A percentile compares a stretch with the other conserved stretches of the same genome.
phyloP scores from a whole-genome alignment of 2,113 vertebrate species.

The Psophia crepitans region DNA sequence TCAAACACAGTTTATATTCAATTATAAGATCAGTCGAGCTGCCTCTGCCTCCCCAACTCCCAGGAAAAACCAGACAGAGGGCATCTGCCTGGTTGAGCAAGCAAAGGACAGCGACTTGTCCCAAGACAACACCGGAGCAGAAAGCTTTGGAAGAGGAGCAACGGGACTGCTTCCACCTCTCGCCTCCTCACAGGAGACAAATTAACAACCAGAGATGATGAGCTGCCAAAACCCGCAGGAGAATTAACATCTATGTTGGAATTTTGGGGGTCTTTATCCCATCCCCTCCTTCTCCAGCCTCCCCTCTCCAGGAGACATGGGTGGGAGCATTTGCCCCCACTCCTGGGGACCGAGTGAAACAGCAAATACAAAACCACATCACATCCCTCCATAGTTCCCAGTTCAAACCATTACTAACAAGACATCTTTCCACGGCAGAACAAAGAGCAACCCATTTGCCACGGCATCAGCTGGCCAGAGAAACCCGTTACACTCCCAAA shows the following conservation, averaged over 20 bases:
- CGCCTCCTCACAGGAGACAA: neutral
- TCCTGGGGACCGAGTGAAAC: neutral
- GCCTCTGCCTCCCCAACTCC: neutral
- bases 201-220: neutral
- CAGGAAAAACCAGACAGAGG: neutral
- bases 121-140: fast-evolving
- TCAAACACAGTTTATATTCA: neutral
- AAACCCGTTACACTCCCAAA: neutral
- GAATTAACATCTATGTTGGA: neutral
- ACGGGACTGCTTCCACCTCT: neutral
- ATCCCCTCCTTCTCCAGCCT: neutral
- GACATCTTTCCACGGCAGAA: neutral
- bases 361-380: neutral
- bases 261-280: neutral
- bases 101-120: neutral
- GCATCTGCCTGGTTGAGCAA: neutral
- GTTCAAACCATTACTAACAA: neutral
- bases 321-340: neutral
- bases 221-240: neutral
- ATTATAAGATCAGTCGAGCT: fast-evolving
- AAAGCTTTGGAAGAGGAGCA: neutral
- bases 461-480: neutral
- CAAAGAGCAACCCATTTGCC: neutral
- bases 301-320: neutral
- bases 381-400: neutral